Base-by-base conservation (phyloP, 2,888 invertebrate genomes). In the Lepidocyrtinus sp. region DNA sequence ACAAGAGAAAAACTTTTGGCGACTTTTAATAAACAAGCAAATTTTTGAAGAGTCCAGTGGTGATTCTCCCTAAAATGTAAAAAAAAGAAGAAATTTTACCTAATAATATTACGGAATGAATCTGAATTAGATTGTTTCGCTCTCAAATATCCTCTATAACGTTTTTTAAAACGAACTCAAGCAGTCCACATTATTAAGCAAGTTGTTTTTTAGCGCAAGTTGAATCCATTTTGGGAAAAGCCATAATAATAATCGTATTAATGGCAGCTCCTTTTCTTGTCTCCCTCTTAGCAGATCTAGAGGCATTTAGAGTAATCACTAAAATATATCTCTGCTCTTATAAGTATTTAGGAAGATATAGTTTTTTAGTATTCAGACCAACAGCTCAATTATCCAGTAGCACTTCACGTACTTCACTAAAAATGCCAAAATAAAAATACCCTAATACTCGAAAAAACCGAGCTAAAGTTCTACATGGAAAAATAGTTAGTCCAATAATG, bases 281-380 rank as follows among this genome's bases (percentile, higher is more conserved):
- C 50, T 70, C 36, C 61, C 24, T 36, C 27, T 70, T 61, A 70
- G 21, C 19, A 70, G 21, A 62, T 19, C n/a, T 1, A 61, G 36
- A 62, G 27, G 63, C 72, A 72, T 72, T 72, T 72, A 72, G 1
- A 22, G 72, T 63, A 72, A 72, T 72, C 72, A 72, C 63, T 62
- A 72, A 72, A 36, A 62, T 12, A 55, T 21, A 9, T 62, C n/a
- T 62, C 36, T 36, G 12, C 36, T 36, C 5, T 12, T 36, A 36
- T 36, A 7, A 12, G 36, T 36, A 12, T 7, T 36, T n/a, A n/a
- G 36, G 36, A 36, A 36, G 36, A 36, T 36, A 36, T 36, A 7
- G 5, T 36, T 36, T 36, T 12, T 36, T 36, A 36, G 36, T 36
- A 36, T 36, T 36, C 36, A 36, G 36, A 36, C 36, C 36, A 36